Percentiles rank a stretch among this genome's conserved stretches.
Conservation (phyloP, 2,113 vertebrate species). For the Dunckerocampus dactyliophorus region DNA sequence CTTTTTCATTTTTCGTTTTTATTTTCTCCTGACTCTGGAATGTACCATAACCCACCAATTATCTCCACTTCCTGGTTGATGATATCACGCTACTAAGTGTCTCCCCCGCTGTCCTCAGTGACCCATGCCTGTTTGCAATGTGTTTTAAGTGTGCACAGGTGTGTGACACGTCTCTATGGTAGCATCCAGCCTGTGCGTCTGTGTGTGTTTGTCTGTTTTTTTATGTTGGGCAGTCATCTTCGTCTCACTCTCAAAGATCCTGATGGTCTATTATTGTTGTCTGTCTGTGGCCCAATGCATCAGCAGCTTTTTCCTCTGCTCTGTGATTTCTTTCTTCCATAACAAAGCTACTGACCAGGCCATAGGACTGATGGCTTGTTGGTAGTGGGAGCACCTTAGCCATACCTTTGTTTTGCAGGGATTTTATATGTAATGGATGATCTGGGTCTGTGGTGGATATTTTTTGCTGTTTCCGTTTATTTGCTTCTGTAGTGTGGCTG, state of each 20-base stretch:
- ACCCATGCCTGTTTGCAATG: conserved; percentile 50
- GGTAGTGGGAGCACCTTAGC: conserved; percentile 21
- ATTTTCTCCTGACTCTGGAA: conserved; percentile 42
- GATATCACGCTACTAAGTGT: conserved; percentile 66
- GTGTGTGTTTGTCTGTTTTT: neutral
- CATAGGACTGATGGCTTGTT: neutral
- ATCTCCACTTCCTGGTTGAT: conserved; percentile 53
- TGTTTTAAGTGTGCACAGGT: conserved; percentile 40
- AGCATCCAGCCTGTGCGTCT: conserved; percentile 15
- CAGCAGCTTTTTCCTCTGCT: conserved; percentile 42
- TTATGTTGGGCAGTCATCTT: conserved; percentile 27
- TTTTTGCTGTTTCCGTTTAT: conserved; percentile 4
- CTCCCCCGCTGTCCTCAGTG: conserved; percentile 36
- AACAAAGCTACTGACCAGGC: conserved; percentile 16
- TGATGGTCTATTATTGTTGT: conserved; percentile 34
- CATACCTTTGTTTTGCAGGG: conserved; percentile 1
- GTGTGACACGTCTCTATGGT: conserved; percentile 44
- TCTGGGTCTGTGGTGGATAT: conserved; percentile 1
- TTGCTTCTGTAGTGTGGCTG: conserved; percentile 26
- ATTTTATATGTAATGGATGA: neutral
- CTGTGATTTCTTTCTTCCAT: conserved; percentile 42
- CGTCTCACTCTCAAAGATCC: conserved; percentile 24
- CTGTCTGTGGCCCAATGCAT: conserved; percentile 65
- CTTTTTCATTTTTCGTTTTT: conserved; percentile 13
- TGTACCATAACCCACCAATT: conserved; percentile 62